These are phyloP conservation scores for Morelia viridis DNA, from an alignment of 2,797 vertebrate species.

Conservation along the genomic window DNA sequence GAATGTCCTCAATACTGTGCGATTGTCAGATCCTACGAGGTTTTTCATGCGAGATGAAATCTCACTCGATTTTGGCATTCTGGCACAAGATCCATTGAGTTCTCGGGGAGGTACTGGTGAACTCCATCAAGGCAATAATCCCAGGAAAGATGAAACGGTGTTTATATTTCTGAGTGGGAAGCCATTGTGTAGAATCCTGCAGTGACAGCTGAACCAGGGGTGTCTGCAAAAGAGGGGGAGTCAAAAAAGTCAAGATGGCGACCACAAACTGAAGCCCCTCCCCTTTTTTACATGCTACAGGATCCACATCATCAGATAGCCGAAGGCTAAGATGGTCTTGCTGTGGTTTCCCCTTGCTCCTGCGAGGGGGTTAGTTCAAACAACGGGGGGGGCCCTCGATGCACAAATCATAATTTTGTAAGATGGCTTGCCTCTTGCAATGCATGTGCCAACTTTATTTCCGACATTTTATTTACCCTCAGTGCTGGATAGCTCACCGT, in stretches of 20 bases:
- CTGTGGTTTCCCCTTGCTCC: not conserved
- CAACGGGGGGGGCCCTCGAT: too few relatives aligned
- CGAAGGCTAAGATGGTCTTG: not conserved
- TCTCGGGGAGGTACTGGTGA: not conserved
- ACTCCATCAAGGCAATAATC: not conserved
- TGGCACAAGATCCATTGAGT: not conserved
- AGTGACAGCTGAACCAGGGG: not conserved
- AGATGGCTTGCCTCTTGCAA: too few relatives aligned
- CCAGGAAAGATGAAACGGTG: not conserved
- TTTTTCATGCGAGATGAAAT: not conserved
- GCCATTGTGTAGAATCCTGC: not conserved
- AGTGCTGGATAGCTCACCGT: not conserved
- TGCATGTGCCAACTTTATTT: not conserved
- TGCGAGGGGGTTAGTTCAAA: not conserved
- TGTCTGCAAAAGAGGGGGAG: not conserved
- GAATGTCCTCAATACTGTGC: not conserved
- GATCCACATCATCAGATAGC: not conserved
- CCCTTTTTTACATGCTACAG: not conserved
- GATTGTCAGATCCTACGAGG: not conserved
- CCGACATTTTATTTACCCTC: not conserved
- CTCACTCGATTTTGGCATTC: not conserved
- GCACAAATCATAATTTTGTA: not conserved
- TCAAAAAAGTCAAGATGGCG: not conserved
- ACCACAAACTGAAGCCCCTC: not conserved
- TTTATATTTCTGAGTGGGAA: not conserved